Conservation (phyloP, 2,888 invertebrate genomes). For the Sphaerophoria rueppellii region DNA sequence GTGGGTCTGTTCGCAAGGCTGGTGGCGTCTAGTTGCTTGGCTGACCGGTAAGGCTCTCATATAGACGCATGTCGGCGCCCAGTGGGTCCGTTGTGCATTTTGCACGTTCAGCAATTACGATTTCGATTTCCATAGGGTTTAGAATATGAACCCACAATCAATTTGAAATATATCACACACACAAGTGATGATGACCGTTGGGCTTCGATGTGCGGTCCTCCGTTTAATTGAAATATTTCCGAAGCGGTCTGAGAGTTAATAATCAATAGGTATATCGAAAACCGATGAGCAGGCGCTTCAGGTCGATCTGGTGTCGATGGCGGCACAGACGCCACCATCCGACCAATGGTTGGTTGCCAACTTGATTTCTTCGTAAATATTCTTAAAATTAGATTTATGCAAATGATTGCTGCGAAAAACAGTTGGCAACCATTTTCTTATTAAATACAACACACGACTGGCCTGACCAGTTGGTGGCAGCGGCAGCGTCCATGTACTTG, state of each 20-base stretch:
- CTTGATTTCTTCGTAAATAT: neutral
- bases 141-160: constrained; percentile 44
- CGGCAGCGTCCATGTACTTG: constrained; percentile 16
- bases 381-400: too few species aligned
- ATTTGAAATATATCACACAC: constrained; percentile 72
- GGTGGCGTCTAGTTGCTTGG: neutral
- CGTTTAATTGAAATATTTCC: constrained; percentile 71
- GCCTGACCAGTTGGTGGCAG: constrained; percentile 8
- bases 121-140: constrained; percentile 33
- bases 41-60: neutral
- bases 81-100: constrained; percentile 63
- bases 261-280: constrained; percentile 59
- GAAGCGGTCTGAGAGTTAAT: constrained; percentile 57
- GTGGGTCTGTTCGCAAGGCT: constrained; percentile 17
- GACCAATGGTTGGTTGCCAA: constrained; percentile 6
- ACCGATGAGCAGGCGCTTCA: constrained; percentile 39
- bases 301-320: constrained; percentile 5
- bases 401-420: too few species aligned
- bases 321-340: neutral
- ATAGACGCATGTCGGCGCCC: constrained; percentile 51
- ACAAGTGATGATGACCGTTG: constrained; percentile 70
- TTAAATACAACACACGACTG: neutral
- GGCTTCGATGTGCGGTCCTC: constrained; percentile 61
- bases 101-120: constrained; percentile 64
- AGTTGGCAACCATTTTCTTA: constrained; percentile 16